Conservation (phyloP, 2,888 invertebrate genomes). For the Campoletis raptor region DNA sequence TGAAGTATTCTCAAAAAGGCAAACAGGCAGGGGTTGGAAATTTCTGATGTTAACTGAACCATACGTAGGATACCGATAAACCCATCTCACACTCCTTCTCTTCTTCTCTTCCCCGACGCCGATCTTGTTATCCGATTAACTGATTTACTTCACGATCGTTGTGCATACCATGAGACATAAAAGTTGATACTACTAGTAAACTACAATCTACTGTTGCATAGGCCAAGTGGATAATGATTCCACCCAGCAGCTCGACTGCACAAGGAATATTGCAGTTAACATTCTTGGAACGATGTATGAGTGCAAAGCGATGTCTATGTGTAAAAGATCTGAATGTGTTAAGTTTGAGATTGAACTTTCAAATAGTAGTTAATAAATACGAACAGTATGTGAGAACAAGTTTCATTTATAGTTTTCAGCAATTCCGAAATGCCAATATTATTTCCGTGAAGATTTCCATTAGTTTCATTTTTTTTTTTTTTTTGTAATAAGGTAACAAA, state of each 20-base stretch:
- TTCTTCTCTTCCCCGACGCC: conserved; percentile 25
- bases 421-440: not conserved
- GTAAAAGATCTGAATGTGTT: not conserved
- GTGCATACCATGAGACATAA: conserved; percentile 41
- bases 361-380: not conserved
- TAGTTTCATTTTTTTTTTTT: not conserved
- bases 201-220: conserved; percentile 15
- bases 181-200: conserved; percentile 55
- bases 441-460: not conserved
- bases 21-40: conserved; percentile 32
- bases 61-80: conserved; percentile 15
- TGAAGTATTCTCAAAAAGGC: conserved; percentile 25
- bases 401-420: not conserved
- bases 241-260: not conserved
- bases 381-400: not conserved
- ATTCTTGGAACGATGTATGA: not conserved
- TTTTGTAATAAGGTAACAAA: too few relatives aligned
- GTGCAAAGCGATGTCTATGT: not conserved
- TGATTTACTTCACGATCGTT: conserved; percentile 76
- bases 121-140: conserved; percentile 76
- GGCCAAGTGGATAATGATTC: conserved; percentile 70
- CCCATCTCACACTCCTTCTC: not conserved
- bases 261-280: not conserved
- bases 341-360: not conserved
- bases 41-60: not conserved